phyloP scores from a whole-genome alignment of 2,888 invertebrate genomes.

The Eumerus sabulonum region DNA sequence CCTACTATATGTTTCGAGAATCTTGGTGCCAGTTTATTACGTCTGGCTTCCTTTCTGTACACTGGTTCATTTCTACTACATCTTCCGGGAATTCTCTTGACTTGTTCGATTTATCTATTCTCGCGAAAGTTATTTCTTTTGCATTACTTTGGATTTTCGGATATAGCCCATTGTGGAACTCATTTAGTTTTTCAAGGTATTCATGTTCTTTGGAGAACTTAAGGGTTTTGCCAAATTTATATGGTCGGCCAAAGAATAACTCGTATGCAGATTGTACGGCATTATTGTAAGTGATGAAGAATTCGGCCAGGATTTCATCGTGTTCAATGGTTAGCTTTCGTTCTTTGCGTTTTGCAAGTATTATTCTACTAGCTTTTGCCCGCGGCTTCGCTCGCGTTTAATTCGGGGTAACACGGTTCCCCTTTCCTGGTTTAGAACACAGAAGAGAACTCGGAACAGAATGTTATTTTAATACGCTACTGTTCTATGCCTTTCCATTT shows the following conservation, averaged over 20 bases:
- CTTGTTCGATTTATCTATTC: slow-evolving; percentile 34
- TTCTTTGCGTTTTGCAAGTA: slow-evolving; percentile 24
- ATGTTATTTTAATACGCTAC: no score
- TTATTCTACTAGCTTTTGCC: no score
- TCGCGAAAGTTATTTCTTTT: slow-evolving; percentile 23
- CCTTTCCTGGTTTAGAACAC: no score
- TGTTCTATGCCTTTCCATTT: no score
- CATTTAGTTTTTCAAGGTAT: slow-evolving; percentile 32
- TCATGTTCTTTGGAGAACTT: slow-evolving; percentile 25
- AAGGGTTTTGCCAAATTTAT: slow-evolving; percentile 33
- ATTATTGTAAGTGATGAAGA: slow-evolving; percentile 21
- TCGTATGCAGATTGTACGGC: slow-evolving; percentile 44
- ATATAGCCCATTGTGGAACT: slow-evolving; percentile 37
- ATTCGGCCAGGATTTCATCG: slow-evolving; percentile 32
- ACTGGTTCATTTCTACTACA: slow-evolving; percentile 7
- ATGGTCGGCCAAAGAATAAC: slow-evolving; percentile 25
- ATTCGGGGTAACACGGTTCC: no score
- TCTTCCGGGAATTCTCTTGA: slow-evolving; percentile 35
- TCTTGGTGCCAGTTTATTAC: slow-evolving; percentile 43
- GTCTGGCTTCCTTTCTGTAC: slow-evolving; percentile 23
- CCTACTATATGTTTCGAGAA: slow-evolving; percentile 31
- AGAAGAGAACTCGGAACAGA: no score
- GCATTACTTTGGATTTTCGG: slow-evolving; percentile 39
- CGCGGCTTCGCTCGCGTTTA: no score
- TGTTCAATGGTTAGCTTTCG: slow-evolving; percentile 22